Percentiles rank a stretch among this genome's conserved stretches.
Evolutionary conservation across 2,113 vertebrate species (phyloP).

Genomic region (Pogonocichla stellata): DNA sequence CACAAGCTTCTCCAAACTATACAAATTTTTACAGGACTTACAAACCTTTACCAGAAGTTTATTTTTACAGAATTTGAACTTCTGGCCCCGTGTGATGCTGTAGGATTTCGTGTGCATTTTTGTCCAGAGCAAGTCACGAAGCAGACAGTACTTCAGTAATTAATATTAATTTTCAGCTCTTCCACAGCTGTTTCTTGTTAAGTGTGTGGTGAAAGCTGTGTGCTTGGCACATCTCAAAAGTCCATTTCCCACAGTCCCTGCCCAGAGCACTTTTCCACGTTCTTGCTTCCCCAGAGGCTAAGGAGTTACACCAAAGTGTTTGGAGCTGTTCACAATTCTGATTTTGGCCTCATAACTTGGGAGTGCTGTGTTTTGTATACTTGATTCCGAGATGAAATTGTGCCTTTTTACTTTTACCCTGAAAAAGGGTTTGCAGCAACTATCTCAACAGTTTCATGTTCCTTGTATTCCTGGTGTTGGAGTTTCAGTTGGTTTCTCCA

Average conservation of each 20-base stretch:
- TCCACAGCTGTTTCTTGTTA: conserved; percentile 36
- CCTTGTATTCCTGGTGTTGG: background rate
- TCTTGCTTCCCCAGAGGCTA: background rate
- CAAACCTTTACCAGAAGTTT: background rate
- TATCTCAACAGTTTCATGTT: background rate
- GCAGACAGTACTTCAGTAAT: background rate
- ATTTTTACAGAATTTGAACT: background rate
- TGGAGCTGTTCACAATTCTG: background rate
- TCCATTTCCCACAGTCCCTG: background rate
- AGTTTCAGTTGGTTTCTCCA: background rate
- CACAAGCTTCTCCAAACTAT: background rate
- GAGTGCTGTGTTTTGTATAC: background rate
- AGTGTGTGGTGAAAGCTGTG: background rate
- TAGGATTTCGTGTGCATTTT: background rate
- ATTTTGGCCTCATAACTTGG: background rate
- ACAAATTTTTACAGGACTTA: background rate
- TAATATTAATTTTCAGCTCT: background rate
- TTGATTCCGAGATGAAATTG: background rate
- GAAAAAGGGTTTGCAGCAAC: background rate
- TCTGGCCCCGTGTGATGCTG: background rate
- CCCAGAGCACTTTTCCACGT: background rate
- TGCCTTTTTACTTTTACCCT: background rate
- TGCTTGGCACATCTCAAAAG: background rate
- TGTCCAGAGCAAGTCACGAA: background rate
- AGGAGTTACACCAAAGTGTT: background rate